Evolutionary conservation across 2,888 invertebrate species (phyloP), one percentile per base, ranked within the genome.

Genomic region (Leucophora obtusa): DNA sequence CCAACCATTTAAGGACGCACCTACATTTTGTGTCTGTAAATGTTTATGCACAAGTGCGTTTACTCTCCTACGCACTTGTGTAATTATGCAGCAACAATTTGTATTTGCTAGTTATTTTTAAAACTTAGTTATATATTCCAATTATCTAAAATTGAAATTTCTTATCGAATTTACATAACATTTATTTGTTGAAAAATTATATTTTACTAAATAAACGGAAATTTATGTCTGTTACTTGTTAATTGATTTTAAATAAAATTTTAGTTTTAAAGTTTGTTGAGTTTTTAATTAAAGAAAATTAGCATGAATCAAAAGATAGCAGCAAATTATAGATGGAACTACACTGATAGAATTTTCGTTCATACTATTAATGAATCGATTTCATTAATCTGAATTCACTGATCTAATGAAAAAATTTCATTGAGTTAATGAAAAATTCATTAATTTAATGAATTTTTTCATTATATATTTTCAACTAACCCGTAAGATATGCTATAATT

Each of bases 171-270:
- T 81, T 74, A 58, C 81, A 81, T 81, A 77, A 73, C 69, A 70
- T 77, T 68, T 60, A 80, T 72, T 63, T 51, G 51, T 69, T 59
- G 72, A 54, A 71, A 75, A 72, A 80, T 73, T 66, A 28, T 63
- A 75, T 80, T 72, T 69, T 62, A 66, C 56, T 63, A 72, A 79
- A 74, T 58, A 17, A 76, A 69, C 87, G 87, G 86, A 87, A 87
- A 85, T 86, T 82, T 84, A 83, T 84, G 86, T 87, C 85, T 86
- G 85, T 81, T 81, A 77, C 77, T 74, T 77, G 69, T 74, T 81
- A 81, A 81, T 81, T 81, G 81, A 81, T 70, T 81, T 81, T 54
- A 69, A 70, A 70, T 70, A 65, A 58, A 50, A 69, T 70, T 73
- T 73, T 60, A 76, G 76, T 76, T 70, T 63, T 28, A 28, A 63